Percentiles rank a stretch among this genome's conserved stretches.
Conservation (phyloP, 2,888 invertebrate genomes). For the Abrostola tripartita region DNA sequence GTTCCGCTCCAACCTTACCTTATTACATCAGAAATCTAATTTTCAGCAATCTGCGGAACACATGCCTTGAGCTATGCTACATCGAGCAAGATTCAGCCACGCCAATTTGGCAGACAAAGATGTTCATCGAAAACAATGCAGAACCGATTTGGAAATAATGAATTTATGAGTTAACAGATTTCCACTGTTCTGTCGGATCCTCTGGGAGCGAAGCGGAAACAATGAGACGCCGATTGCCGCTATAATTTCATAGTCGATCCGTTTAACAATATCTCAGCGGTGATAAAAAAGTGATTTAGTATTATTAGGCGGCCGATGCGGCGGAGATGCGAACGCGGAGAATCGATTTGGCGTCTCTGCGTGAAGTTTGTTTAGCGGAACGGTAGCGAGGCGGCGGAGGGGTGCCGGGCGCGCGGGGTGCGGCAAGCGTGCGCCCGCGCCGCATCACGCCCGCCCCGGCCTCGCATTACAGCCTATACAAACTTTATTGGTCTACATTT, state of each 20-base stretch:
- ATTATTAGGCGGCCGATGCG: constrained; percentile 78
- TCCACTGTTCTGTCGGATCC: constrained; percentile 67
- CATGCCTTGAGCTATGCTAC: constrained; percentile 58
- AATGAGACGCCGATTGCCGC: constrained; percentile 74
- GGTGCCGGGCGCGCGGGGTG: constrained; percentile 33
- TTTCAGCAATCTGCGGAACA: constrained; percentile 74
- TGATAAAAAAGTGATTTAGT: constrained; percentile 82
- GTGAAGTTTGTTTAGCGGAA: constrained; percentile 87
- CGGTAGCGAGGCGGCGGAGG: constrained; percentile 67
- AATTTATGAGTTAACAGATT: constrained; percentile 80
- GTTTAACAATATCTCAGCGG: constrained; percentile 78
- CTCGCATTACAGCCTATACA: constrained; percentile 59
- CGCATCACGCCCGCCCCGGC: constrained; percentile 66
- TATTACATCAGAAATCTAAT: constrained; percentile 77
- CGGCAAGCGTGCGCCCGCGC: constrained; percentile 71
- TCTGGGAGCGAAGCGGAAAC: constrained; percentile 77
- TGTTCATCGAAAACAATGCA: constrained; percentile 84
- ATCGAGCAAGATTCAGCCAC: constrained; percentile 68
- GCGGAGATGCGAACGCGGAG: constrained; percentile 80
- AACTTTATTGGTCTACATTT: constrained; percentile 71
- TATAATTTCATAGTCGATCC: constrained; percentile 84
- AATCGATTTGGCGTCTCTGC: constrained; percentile 84
- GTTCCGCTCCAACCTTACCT: constrained; percentile 67
- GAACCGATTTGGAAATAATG: constrained; percentile 79
- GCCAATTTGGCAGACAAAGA: constrained; percentile 83